Conservation (phyloP, 2,888 invertebrate species). For the Rhagonycha lutea region DNA sequence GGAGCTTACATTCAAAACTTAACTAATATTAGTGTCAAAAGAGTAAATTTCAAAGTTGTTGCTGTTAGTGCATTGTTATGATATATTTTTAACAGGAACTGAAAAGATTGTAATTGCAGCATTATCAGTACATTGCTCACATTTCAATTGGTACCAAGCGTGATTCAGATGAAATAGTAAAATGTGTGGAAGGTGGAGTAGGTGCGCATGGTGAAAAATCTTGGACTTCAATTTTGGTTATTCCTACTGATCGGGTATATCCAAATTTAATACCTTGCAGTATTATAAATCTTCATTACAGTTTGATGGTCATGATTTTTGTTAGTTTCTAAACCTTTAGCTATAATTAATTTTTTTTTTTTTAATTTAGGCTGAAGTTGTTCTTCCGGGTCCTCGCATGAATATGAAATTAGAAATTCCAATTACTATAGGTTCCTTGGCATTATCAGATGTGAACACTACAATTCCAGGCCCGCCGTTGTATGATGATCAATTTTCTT, state of each 20-base stretch:
- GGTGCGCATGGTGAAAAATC: slow-evolving; percentile 48
- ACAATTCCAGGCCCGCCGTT: too few species aligned
- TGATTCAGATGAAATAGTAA: too few species aligned
- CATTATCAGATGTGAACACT: too few species aligned
- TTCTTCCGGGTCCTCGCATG: neutral
- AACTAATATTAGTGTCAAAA: slow-evolving; percentile 5
- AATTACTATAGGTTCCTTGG: slow-evolving; percentile 2
- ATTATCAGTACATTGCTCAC: neutral
- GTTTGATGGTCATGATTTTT: slow-evolving; percentile 1
- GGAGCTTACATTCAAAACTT: too few species aligned
- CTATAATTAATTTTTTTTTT: too few species aligned
- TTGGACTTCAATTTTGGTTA: slow-evolving; percentile 38
- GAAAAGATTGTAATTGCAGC: neutral
- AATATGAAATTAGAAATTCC: neutral
- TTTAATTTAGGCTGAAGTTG: slow-evolving; percentile 2
- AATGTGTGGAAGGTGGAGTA: slow-evolving; percentile 41
- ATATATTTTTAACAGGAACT: neutral
- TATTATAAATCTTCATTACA: slow-evolving; percentile 7
- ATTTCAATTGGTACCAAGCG: neutral
- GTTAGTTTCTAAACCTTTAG: neutral
- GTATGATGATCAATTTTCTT: neutral
- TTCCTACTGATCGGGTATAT: slow-evolving; percentile 37
- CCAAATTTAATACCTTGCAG: slow-evolving; percentile 37
- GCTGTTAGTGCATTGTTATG: neutral
- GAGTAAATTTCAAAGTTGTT: slow-evolving; percentile 8